Evolutionary conservation across 1,140 invertebrate species (phyloP), one percentile per base, ranked within the genome.

Genomic region (Ridgeia piscesae): DNA sequence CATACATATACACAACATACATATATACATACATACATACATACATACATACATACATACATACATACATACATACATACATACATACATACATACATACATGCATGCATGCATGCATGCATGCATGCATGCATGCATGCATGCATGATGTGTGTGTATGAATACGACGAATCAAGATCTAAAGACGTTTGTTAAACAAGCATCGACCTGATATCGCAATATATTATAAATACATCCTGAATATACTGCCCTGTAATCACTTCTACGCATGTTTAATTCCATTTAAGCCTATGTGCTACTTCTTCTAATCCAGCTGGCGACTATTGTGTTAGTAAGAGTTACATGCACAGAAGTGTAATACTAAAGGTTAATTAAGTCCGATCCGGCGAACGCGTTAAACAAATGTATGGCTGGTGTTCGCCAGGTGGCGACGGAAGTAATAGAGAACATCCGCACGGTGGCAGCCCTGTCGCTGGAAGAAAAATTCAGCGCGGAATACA

Each of bases 371-470:
- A 42, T 42, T 6, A 42, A 42, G 42, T 42, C 4, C 42, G 42
- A 6, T 11, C 11, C 42, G 11, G 11, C 42, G 42, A 42, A 42
- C 58, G 27, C 27, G 8, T 77, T 77, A 14, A 4, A 77, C 58
- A 77, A 42, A 77, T 77, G 27, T 77, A 77, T 21, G 14, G 58
- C 27, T 42, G 42, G 11, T 77, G 58, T 77, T 14, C 33, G 77
- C 89, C 92, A 95, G 95, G 92, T 96, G 34, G 96, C 96, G 31
- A 95, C 96, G 33, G 96, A 97, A 94, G 95, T 96, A 11, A 96
- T 97, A 89, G 95, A 95, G 91, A 97, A 97, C 93, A 97, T 97
- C 31, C 95, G 96, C 89, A 97, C 97, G 33, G 96, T 97, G 2
- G 96, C 96, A 4, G 95, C 96, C 91, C 94, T 97, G 8, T 95